phyloP scores from a whole-genome alignment of 2,888 invertebrate genomes.

The Heliconius ismenius region DNA sequence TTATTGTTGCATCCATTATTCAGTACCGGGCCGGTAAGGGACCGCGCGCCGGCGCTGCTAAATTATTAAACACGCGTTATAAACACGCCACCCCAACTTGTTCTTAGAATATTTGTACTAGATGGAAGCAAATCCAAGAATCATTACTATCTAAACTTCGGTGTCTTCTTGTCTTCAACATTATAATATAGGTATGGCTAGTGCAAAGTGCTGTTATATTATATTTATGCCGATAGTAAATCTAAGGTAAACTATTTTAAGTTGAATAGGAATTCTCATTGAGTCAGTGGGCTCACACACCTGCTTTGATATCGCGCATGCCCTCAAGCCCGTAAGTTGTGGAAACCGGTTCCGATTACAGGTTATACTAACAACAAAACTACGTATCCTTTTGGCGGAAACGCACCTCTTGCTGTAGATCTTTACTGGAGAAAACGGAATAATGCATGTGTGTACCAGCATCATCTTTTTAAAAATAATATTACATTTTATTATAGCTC shows the following conservation, averaged over 20 bases:
- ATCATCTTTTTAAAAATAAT: neutral
- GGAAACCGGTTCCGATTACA: slow-evolving; percentile 80
- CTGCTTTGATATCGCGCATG: slow-evolving; percentile 80
- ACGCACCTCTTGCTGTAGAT: slow-evolving; percentile 58
- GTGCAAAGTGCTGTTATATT: neutral
- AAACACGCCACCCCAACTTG: slow-evolving; percentile 70
- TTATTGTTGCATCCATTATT: slow-evolving; percentile 79
- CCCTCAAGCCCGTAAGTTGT: slow-evolving; percentile 75
- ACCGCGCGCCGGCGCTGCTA: slow-evolving; percentile 64
- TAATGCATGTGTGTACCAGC: neutral
- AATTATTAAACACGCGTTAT: slow-evolving; percentile 80
- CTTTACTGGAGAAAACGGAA: slow-evolving; percentile 27
- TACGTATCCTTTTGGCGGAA: slow-evolving; percentile 80
- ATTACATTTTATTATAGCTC: neutral
- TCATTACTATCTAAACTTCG: slow-evolving; percentile 51
- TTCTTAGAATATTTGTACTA: slow-evolving; percentile 62
- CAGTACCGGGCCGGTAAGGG: slow-evolving; percentile 67
- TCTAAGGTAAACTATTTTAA: slow-evolving; percentile 30
- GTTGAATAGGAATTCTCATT: slow-evolving; percentile 75
- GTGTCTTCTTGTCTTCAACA: neutral
- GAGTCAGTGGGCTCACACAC: slow-evolving; percentile 77
- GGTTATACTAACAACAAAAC: slow-evolving; percentile 69
- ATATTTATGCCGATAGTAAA: slow-evolving; percentile 9
- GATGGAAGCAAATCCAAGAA: slow-evolving; percentile 60
- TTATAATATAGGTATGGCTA: neutral